Conservation (phyloP, 2,113 vertebrate species). For the Phalacrocorax pelagicus region DNA sequence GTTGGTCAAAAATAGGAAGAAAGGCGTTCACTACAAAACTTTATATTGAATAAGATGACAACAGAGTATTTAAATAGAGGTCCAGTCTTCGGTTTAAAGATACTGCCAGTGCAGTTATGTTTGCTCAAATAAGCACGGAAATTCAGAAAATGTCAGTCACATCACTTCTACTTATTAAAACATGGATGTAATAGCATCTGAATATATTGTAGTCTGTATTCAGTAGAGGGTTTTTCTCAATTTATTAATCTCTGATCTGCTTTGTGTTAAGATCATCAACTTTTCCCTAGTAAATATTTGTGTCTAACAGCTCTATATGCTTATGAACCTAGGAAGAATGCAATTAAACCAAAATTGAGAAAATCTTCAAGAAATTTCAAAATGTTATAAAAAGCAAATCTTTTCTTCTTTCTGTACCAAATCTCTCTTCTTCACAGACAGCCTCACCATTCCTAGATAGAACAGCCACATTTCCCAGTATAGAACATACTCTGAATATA, state of each 20-base stretch:
- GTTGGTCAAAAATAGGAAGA: not conserved
- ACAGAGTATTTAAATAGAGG: not conserved
- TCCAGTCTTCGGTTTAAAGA: not conserved
- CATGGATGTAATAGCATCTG: not conserved
- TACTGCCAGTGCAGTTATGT: not conserved
- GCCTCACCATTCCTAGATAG: not conserved
- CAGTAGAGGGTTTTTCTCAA: not conserved
- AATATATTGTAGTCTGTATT: not conserved
- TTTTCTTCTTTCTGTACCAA: not conserved
- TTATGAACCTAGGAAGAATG: not conserved
- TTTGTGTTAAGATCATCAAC: not conserved
- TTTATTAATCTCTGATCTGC: not conserved
- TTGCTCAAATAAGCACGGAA: not conserved
- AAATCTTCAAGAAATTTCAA: not conserved
- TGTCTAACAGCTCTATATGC: not conserved
- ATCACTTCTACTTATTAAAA: not conserved
- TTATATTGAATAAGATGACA: not conserved
- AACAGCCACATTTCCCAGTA: not conserved
- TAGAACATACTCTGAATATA: constrained; percentile 33
- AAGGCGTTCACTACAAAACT: not conserved
- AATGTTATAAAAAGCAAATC: not conserved
- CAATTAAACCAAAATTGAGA: not conserved
- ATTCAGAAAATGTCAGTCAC: not conserved
- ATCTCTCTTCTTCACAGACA: not conserved
- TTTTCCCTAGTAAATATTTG: not conserved